Percentiles rank a stretch among this genome's conserved stretches.
These are phyloP conservation scores for Oceanites oceanicus DNA, from an alignment of 2,113 vertebrate genomes.

Conservation along the genomic window DNA sequence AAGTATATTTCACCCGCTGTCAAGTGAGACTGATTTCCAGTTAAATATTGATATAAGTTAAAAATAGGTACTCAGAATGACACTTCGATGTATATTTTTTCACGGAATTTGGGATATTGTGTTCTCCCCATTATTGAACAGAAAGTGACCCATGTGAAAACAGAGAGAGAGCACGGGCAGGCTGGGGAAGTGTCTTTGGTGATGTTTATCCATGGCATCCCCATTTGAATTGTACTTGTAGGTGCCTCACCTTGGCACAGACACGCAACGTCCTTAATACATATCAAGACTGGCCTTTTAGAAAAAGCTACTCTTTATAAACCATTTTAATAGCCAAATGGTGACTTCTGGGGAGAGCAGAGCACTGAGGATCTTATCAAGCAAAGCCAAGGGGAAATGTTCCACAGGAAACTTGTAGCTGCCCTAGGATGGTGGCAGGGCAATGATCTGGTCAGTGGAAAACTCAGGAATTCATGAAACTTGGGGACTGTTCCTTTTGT, in stretches of 20 bases:
- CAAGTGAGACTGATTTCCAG: background rate
- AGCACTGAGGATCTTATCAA: background rate
- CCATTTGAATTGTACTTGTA: background rate
- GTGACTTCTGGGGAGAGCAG: background rate
- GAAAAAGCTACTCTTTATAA: background rate
- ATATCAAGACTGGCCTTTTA: background rate
- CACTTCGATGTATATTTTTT: background rate
- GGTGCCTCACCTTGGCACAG: background rate
- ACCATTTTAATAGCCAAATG: background rate
- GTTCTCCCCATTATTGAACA: background rate
- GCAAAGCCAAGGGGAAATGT: background rate
- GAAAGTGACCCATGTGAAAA: background rate
- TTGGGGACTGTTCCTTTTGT: background rate
- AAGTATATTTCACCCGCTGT: background rate
- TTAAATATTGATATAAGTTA: background rate
- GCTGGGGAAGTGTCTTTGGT: background rate
- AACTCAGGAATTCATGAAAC: background rate
- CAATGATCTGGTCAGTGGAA: background rate
- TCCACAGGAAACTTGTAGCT: background rate
- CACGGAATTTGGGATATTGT: background rate
- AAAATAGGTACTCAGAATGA: background rate
- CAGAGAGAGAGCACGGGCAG: too few species aligned
- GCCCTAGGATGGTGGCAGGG: background rate
- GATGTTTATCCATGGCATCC: background rate
- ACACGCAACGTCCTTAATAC: accelerated